A percentile compares a stretch with the other conserved stretches of the same genome.
These are phyloP conservation scores for Mizuhopecten yessoensis DNA, from an alignment of 1,140 invertebrate genomes.

Conservation along the genomic window DNA sequence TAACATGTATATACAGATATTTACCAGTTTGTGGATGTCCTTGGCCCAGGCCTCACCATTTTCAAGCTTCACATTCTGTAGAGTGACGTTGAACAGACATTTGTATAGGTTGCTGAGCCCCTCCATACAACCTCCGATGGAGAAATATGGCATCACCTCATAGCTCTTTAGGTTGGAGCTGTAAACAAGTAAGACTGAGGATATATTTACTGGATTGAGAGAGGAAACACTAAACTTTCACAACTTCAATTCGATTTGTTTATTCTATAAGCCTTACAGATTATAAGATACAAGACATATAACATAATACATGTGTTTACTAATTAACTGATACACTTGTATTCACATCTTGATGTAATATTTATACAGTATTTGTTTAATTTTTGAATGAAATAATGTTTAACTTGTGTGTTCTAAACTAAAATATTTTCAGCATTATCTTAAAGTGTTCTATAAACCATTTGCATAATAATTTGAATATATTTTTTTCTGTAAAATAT, in stretches of 20 bases:
- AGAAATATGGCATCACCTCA: constrained; percentile 87
- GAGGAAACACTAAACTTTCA: neutral
- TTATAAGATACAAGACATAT: no score
- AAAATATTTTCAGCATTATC: no score
- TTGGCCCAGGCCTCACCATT: constrained; percentile 93
- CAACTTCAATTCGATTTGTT: neutral
- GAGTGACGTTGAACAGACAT: constrained; percentile 88
- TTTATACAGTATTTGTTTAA: no score
- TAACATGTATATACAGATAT: constrained; percentile 27
- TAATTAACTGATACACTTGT: no score
- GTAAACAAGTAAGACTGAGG: constrained; percentile 42
- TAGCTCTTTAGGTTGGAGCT: constrained; percentile 62
- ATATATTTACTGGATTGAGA: neutral
- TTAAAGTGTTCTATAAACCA: no score
- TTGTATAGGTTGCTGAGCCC: constrained; percentile 94
- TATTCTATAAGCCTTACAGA: neutral
- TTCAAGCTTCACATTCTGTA: constrained; percentile 89
- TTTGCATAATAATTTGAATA: no score
- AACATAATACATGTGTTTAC: no score
- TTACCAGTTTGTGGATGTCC: constrained; percentile 93
- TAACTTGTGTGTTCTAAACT: no score
- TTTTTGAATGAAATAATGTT: no score
- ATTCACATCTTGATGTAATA: no score
- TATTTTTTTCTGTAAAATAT: no score
- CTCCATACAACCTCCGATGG: constrained; percentile 97